phyloP scores from a whole-genome alignment of 2,797 vertebrate species.

The Argyrosomus regius region DNA sequence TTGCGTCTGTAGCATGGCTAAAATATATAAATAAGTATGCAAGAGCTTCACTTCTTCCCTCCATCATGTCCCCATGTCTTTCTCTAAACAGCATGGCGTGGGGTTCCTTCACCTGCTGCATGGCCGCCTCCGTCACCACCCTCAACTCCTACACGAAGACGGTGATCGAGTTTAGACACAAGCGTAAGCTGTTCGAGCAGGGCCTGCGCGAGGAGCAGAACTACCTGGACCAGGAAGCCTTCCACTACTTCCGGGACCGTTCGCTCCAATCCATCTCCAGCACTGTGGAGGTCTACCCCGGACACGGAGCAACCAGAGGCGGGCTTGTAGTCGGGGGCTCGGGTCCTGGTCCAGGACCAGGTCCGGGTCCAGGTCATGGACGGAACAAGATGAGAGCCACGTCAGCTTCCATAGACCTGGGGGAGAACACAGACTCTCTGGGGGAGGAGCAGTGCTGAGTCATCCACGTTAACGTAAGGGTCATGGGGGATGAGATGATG shows the following conservation, averaged over 20 bases:
- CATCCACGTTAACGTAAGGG: background rate
- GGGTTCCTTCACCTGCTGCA: conserved; percentile 98
- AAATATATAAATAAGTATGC: background rate
- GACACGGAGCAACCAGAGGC: conserved; percentile 70
- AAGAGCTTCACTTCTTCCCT: background rate
- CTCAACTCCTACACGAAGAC: conserved; percentile 99
- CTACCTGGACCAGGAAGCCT: conserved; percentile 92
- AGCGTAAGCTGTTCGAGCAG: conserved; percentile 95
- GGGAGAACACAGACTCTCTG: conserved; percentile 84
- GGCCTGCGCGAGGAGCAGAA: conserved; percentile 93
- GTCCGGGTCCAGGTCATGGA: conserved; percentile 45
- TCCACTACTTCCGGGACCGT: conserved; percentile 94
- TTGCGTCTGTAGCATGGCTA: background rate
- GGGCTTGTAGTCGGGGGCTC: conserved; percentile 59
- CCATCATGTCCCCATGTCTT: background rate
- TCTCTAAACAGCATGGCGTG: conserved; percentile 90
- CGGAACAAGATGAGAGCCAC: conserved; percentile 77
- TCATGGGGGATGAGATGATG: background rate
- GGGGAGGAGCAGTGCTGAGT: conserved; percentile 85
- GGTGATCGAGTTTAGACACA: conserved; percentile 96
- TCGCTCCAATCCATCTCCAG: conserved; percentile 87
- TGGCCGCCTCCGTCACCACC: conserved; percentile 97
- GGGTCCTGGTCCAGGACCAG: conserved; percentile 40
- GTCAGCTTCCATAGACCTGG: conserved; percentile 72
- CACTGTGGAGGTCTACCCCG: conserved; percentile 82